phyloP scores from a whole-genome alignment of 2,888 invertebrate species.

The Chorisops tibialis region DNA sequence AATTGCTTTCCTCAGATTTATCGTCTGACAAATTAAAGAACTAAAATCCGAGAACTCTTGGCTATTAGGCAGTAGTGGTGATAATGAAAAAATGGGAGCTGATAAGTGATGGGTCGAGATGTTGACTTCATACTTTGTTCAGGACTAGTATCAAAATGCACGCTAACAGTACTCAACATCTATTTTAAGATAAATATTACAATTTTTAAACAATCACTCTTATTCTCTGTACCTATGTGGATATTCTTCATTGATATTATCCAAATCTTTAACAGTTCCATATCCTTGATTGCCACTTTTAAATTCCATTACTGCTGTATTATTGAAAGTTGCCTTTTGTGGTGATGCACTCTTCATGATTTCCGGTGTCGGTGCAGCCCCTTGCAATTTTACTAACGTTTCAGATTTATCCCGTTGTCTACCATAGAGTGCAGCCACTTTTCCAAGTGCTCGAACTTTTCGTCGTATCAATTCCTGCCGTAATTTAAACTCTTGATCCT shows the following conservation, averaged over 20 bases:
- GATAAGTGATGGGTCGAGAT: too few relatives aligned
- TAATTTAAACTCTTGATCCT: slow-evolving; percentile 42
- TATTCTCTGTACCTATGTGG: not conserved
- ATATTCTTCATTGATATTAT: slow-evolving; percentile 12
- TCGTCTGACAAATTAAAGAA: too few relatives aligned
- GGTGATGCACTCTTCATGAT: not conserved
- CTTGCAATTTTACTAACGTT: slow-evolving; percentile 93
- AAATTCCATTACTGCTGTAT: not conserved
- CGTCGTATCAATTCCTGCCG: slow-evolving; percentile 97
- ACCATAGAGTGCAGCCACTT: slow-evolving; percentile 98
- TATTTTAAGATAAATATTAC: too few relatives aligned
- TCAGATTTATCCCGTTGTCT: slow-evolving; percentile 97
- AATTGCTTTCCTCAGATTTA: too few relatives aligned
- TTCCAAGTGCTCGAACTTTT: slow-evolving; percentile 97
- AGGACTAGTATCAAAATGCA: too few relatives aligned
- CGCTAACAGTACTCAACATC: too few relatives aligned
- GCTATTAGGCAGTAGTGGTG: too few relatives aligned
- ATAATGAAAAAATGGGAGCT: too few relatives aligned
- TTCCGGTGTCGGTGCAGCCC: slow-evolving; percentile 89
- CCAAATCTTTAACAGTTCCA: not conserved
- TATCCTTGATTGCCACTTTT: not conserved
- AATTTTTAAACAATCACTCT: too few relatives aligned
- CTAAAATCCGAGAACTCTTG: too few relatives aligned
- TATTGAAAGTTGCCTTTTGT: not conserved
- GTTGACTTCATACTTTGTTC: too few relatives aligned